Evolutionary conservation across 1,140 invertebrate species (phyloP), one percentile per base, ranked within the genome.

Genomic region (Maconellicoccus hirsutus): DNA sequence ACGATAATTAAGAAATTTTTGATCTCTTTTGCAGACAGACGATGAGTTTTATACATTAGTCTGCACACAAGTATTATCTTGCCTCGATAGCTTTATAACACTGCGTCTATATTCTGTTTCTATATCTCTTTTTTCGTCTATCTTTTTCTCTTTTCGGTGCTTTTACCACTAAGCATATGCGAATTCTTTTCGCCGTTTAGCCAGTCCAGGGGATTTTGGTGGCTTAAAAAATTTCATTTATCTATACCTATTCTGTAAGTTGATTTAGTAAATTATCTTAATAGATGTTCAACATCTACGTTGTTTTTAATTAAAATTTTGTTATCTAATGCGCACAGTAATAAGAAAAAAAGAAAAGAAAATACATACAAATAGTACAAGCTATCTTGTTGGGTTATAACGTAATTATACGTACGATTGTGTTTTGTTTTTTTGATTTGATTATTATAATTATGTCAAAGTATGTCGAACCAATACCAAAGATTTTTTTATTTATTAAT

Each of bases 321-420:
- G 42, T 52, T 52, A 52, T 52, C n/a, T 52, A 52, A 52, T 52
- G 42, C 42, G 42, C 42, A 52, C 42, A 52, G n/a, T 52, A 52
- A 14, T 52, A 16, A 52, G n/a, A 16, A 52, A 52, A 8, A 52
- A n/a, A n/a, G n/a, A n/a, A n/a, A n/a, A n/a, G n/a, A n/a, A n/a
- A n/a, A n/a, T n/a, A n/a, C n/a, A n/a, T n/a, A n/a, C n/a, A n/a
- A n/a, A n/a, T n/a, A n/a, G n/a, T n/a, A n/a, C n/a, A n/a, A n/a
- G n/a, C n/a, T n/a, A n/a, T n/a, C n/a, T n/a, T n/a, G n/a, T n/a
- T n/a, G n/a, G n/a, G n/a, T n/a, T n/a, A n/a, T n/a, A n/a, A n/a
- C n/a, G n/a, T n/a, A n/a, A n/a, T n/a, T n/a, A n/a, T n/a, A n/a
- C n/a, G n/a, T n/a, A n/a, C n/a, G n/a, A n/a, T n/a, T n/a, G n/a